Percentiles rank a stretch among this genome's conserved stretches.
Conservation (phyloP, 2,888 invertebrate genomes). For the Nipponacmea schrenckii region DNA sequence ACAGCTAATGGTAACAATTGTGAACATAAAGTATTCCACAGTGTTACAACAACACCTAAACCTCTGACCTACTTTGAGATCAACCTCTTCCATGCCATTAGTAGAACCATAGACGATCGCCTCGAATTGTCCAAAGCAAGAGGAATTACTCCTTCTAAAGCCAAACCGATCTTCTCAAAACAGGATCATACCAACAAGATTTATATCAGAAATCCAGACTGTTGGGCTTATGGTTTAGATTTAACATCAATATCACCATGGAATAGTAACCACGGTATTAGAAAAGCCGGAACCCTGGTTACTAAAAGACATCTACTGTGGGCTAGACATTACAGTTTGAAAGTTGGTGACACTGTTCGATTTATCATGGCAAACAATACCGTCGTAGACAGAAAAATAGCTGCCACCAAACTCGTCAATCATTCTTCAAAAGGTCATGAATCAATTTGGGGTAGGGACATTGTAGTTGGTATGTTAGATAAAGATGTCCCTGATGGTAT, state of each 20-base stretch:
- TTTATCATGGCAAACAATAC: conserved; percentile 44
- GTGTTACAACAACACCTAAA: conserved; percentile 12
- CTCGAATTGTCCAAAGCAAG: conserved; percentile 26
- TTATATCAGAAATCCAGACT: conserved; percentile 38
- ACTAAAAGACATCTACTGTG: conserved; percentile 48
- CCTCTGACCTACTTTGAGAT: conserved; percentile 27
- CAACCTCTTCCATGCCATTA: conserved; percentile 34
- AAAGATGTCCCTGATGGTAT: conserved; percentile 43
- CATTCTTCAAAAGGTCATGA: conserved; percentile 20
- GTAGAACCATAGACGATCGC: conserved; percentile 41
- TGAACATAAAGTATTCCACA: not conserved
- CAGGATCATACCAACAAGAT: conserved; percentile 42
- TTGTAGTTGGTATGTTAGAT: conserved; percentile 48
- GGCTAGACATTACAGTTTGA: conserved; percentile 48
- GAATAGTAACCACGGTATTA: conserved; percentile 41
- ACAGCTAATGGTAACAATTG: conserved; percentile 6
- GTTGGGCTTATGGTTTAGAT: conserved; percentile 50
- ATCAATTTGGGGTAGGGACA: conserved; percentile 38
- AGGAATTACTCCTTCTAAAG: conserved; percentile 29
- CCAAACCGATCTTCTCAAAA: conserved; percentile 39
- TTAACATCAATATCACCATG: conserved; percentile 50
- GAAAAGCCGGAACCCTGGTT: conserved; percentile 44
- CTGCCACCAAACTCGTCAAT: conserved; percentile 26
- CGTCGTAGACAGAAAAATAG: conserved; percentile 42
- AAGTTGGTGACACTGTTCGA: conserved; percentile 38